A percentile compares a stretch with the other conserved stretches of the same genome.
These are phyloP conservation scores for Cartodere bifasciata DNA, from an alignment of 2,888 invertebrate genomes.

Conservation along the genomic window DNA sequence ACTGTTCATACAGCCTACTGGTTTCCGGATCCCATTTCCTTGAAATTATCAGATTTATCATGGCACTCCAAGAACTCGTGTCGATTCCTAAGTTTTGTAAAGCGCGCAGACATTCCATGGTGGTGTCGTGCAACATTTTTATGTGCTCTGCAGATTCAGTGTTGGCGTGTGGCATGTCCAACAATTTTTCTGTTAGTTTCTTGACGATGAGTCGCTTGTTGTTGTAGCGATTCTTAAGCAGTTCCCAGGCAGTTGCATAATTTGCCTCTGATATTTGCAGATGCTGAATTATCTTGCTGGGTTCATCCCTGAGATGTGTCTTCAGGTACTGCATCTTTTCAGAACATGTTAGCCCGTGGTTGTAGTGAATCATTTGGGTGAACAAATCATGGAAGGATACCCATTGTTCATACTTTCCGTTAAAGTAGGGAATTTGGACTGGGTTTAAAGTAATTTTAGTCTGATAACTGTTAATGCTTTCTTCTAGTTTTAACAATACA, in stretches of 20 bases:
- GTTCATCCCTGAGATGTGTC: constrained; percentile 8
- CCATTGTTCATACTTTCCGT: constrained; percentile 3
- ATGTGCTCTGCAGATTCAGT: constrained; percentile 3
- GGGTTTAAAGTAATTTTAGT: no score
- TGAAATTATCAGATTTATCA: no score
- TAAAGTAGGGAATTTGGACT: constrained; percentile 1
- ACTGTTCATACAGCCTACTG: no score
- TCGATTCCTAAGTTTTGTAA: constrained; percentile 6
- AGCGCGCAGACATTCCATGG: constrained; percentile 4
- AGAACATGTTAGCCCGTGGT: neutral
- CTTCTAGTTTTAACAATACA: no score
- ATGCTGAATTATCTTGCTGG: constrained; percentile 8
- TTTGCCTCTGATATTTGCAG: constrained; percentile 7
- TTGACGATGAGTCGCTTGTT: constrained; percentile 6
- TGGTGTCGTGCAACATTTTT: constrained; percentile 8
- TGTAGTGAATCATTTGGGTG: constrained; percentile 2
- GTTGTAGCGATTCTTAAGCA: constrained; percentile 6
- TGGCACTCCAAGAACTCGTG: no score
- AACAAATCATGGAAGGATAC: constrained; percentile 1
- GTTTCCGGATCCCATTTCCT: no score
- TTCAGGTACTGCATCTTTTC: constrained; percentile 11
- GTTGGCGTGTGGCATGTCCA: neutral
- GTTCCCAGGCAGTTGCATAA: constrained; percentile 7
- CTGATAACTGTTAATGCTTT: no score
- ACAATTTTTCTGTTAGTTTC: constrained; percentile 6